Conservation (phyloP, 2,888 invertebrate genomes). For the Nymphalis urticae region DNA sequence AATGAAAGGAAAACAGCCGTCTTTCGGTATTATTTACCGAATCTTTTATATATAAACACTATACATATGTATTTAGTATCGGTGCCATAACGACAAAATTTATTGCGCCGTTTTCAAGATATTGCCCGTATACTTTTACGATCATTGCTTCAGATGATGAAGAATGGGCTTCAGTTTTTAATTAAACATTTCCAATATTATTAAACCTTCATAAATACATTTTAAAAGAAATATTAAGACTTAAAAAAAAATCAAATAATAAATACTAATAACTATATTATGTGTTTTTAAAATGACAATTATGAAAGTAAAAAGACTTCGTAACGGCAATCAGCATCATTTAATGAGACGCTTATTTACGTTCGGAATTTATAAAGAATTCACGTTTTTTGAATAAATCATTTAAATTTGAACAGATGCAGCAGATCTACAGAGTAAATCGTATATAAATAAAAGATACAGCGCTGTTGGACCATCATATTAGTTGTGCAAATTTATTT, state of each 20-base stretch:
- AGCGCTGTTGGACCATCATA: neutral
- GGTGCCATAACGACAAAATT: conserved; percentile 12
- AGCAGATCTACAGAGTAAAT: neutral
- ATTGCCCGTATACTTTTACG: conserved; percentile 17
- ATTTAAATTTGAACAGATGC: neutral
- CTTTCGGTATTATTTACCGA: neutral
- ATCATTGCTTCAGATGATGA: conserved; percentile 6
- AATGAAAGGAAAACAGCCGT: conserved; percentile 2
- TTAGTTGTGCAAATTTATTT: conserved; percentile 17
- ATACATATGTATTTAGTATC: conserved; percentile 1
- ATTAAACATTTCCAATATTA: conserved; percentile 4
- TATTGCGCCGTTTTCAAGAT: conserved; percentile 14
- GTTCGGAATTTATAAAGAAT: too few relatives aligned
- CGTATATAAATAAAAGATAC: neutral
- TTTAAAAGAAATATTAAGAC: too few relatives aligned
- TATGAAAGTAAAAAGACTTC: too few relatives aligned
- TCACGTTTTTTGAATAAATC: neutral
- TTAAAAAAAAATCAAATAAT: too few relatives aligned
- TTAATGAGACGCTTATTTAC: too few relatives aligned
- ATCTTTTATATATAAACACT: neutral
- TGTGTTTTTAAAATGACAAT: too few relatives aligned
- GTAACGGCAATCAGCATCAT: too few relatives aligned
- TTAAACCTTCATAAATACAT: neutral
- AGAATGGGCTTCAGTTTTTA: conserved; percentile 6
- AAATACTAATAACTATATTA: too few relatives aligned